Conservation (phyloP, 2,888 invertebrate genomes). For the Choristoneura rosaceana region DNA sequence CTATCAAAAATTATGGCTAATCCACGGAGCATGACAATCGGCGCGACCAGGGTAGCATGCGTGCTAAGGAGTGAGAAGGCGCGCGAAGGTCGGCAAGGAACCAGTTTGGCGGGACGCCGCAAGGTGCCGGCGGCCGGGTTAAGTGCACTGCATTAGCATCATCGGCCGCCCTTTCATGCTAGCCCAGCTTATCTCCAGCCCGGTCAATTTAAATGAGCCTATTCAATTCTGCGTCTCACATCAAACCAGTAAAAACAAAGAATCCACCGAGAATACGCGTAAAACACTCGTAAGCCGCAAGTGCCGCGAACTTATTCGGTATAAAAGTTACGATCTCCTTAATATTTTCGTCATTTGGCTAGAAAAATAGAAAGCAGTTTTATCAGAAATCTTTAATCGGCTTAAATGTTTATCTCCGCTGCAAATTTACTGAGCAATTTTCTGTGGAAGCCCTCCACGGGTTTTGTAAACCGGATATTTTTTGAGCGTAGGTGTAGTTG, state of each 20-base stretch:
- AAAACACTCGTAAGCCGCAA: not conserved
- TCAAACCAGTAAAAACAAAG: slow-evolving; percentile 32
- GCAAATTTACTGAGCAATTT: slow-evolving; percentile 24
- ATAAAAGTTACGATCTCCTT: not conserved
- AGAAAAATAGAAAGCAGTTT: not conserved
- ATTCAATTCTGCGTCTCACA: slow-evolving; percentile 68
- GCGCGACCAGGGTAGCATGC: slow-evolving; percentile 73
- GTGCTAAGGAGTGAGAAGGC: slow-evolving; percentile 64
- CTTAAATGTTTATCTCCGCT: slow-evolving; percentile 28
- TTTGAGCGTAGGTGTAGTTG: slow-evolving; percentile 39
- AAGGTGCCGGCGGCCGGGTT: slow-evolving; percentile 81
- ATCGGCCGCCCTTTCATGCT: slow-evolving; percentile 80
- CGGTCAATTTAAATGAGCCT: slow-evolving; percentile 76
- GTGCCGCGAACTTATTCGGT: slow-evolving; percentile 1
- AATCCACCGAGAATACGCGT: slow-evolving; percentile 8
- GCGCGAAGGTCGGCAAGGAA: slow-evolving; percentile 76
- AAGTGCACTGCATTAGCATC: slow-evolving; percentile 82
- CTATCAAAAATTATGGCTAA: slow-evolving; percentile 55
- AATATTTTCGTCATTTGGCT: slow-evolving; percentile 11
- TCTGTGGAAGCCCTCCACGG: slow-evolving; percentile 29
- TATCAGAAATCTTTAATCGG: slow-evolving; percentile 35
- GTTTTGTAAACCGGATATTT: slow-evolving; percentile 35
- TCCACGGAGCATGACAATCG: slow-evolving; percentile 74
- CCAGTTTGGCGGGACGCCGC: slow-evolving; percentile 80
- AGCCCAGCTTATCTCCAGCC: slow-evolving; percentile 73